These are phyloP conservation scores for Mesembrinibis cayennensis DNA, from an alignment of 2,113 vertebrate genomes.

Conservation along the genomic window DNA sequence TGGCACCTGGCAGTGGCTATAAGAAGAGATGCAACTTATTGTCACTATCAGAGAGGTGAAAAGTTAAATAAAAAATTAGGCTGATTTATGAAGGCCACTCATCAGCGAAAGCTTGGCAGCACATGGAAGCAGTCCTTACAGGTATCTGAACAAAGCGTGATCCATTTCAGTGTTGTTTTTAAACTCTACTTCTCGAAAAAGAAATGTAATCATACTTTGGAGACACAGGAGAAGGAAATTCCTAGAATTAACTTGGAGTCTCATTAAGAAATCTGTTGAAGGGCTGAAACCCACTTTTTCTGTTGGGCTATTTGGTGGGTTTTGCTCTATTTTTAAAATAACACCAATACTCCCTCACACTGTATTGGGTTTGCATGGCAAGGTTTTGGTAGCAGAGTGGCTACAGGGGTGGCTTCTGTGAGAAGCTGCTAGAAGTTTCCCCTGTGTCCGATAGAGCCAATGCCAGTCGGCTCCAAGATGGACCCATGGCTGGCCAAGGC, in stretches of 20 bases:
- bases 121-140: neutral
- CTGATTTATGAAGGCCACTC: neutral
- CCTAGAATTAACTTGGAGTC: neutral
- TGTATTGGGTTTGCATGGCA: neutral
- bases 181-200: neutral
- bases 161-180: neutral
- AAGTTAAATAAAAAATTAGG: neutral
- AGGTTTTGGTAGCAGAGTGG: neutral
- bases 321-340: neutral
- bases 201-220: neutral
- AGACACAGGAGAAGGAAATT: neutral
- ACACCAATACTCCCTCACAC: neutral
- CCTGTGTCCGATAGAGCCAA: neutral
- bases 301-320: neutral
- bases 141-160: neutral
- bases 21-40: neutral
- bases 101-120: neutral
- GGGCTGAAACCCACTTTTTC: neutral
- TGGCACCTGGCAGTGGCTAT: neutral
- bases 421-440: neutral
- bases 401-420: neutral
- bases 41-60: neutral
- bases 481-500: rapidly evolving
- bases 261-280: neutral
- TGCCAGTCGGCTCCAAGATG: neutral